A percentile compares a stretch with the other conserved stretches of the same genome.
Conservation (phyloP, 2,113 vertebrate species). For the Prinia subflava region DNA sequence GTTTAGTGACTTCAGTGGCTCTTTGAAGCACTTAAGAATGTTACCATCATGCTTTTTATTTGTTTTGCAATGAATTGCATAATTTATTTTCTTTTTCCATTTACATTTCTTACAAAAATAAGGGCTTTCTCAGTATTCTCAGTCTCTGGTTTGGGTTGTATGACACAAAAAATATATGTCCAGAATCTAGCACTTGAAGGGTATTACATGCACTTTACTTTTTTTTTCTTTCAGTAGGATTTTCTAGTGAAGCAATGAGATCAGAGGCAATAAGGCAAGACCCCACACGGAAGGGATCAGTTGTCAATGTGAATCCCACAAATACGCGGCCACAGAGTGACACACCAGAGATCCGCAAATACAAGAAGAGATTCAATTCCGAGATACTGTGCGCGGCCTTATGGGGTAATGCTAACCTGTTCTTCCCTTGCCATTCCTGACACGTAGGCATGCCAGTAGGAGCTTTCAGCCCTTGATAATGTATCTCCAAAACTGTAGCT, state of each 20-base stretch:
- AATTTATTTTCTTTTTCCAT: conserved; percentile 55
- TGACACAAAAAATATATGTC: background rate
- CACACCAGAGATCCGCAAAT: conserved; percentile 97
- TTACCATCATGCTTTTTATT: conserved; percentile 20
- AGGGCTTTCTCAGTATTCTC: background rate
- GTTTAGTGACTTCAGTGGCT: conserved; percentile 1
- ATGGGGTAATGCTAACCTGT: conserved; percentile 82
- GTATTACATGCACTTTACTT: conserved; percentile 2
- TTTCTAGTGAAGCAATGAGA: conserved; percentile 89
- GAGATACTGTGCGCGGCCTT: conserved; percentile 97
- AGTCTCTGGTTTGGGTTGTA: background rate
- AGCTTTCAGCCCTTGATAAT: background rate
- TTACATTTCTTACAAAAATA: conserved; percentile 42
- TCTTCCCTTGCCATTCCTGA: background rate
- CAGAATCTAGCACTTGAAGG: background rate
- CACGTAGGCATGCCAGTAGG: background rate
- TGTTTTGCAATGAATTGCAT: conserved; percentile 33
- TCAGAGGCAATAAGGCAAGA: conserved; percentile 93
- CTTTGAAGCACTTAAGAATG: background rate
- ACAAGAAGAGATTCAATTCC: conserved; percentile 99
- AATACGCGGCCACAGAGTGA: conserved; percentile 98
- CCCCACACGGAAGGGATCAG: conserved; percentile 92
- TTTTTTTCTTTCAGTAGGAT: conserved; percentile 80
- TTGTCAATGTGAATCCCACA: conserved; percentile 98
- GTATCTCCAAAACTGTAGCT: background rate